phyloP scores from a whole-genome alignment of 2,888 invertebrate species.

The Antheraea assamensis region DNA sequence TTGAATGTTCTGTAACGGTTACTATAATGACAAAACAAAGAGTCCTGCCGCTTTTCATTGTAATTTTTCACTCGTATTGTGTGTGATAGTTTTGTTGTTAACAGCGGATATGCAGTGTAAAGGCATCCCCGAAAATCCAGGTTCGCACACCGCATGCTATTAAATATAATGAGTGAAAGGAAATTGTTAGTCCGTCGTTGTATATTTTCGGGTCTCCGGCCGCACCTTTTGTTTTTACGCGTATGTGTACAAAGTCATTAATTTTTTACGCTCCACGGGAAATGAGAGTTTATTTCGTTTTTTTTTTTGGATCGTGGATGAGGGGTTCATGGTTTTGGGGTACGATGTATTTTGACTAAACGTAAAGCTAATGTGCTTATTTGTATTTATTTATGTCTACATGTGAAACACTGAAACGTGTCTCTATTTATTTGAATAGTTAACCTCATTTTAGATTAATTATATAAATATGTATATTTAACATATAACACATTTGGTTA shows the following conservation, averaged over 20 bases:
- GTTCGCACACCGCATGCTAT: conserved; percentile 44
- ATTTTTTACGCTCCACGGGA: conserved; percentile 63
- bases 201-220: conserved; percentile 64
- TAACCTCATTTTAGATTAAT: not conserved
- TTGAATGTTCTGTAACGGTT: too few relatives aligned
- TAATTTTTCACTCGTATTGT: too few relatives aligned
- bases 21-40: too few relatives aligned
- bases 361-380: not conserved
- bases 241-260: conserved; percentile 72
- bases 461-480: not conserved
- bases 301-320: conserved; percentile 15
- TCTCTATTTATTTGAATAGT: not conserved
- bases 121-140: conserved; percentile 39
- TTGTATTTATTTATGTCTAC: not conserved
- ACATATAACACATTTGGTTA: not conserved
- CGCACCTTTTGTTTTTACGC: conserved; percentile 62
- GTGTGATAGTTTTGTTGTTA: not conserved
- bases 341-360: conserved; percentile 3
- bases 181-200: conserved; percentile 68
- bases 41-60: too few relatives aligned
- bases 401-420: not conserved
- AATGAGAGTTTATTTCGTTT: conserved; percentile 50
- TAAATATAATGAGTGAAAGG: conserved; percentile 63
- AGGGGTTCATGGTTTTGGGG: not conserved
- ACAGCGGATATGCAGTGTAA: not conserved